Evolutionary conservation across 2,797 vertebrate genomes (phyloP).

Genomic region (Myripristis jacobus): DNA sequence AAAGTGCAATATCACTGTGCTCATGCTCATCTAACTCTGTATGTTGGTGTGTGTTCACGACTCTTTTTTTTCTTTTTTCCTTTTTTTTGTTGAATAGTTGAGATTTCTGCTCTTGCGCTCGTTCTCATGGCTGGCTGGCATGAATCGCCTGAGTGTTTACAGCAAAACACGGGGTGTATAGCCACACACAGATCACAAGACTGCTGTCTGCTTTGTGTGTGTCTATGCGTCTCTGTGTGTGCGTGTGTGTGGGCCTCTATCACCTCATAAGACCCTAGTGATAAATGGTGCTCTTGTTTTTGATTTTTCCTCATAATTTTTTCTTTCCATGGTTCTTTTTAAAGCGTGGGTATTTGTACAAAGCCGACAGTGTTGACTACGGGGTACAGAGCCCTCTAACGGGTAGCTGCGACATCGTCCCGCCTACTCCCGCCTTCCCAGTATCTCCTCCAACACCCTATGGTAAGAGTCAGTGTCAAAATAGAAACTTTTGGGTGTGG

Average conservation of each 20-base stretch:
- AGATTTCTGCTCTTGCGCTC: constrained; percentile 38
- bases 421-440: constrained; percentile 85
- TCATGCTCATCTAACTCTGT: constrained; percentile 18
- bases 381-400: constrained; percentile 58
- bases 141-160: constrained; percentile 73
- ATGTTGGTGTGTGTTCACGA: too few relatives aligned
- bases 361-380: constrained; percentile 68
- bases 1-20: not conserved
- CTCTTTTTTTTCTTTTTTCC: not conserved
- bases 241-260: constrained; percentile 12
- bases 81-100: not conserved
- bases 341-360: constrained; percentile 72
- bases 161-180: constrained; percentile 67
- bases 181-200: constrained; percentile 75
- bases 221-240: constrained; percentile 41
- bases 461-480: constrained; percentile 61
- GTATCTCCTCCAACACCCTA: constrained; percentile 88
- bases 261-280: constrained; percentile 20
- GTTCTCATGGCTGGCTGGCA: constrained; percentile 48
- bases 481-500: not conserved
- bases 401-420: constrained; percentile 67
- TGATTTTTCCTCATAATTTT: not conserved
- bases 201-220: constrained; percentile 68
- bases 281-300: constrained; percentile 22
- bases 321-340: constrained; percentile 8